Evolutionary conservation across 2,113 vertebrate species (phyloP), one percentile per base, ranked within the genome.

Genomic region (Pygoscelis antarcticus): DNA sequence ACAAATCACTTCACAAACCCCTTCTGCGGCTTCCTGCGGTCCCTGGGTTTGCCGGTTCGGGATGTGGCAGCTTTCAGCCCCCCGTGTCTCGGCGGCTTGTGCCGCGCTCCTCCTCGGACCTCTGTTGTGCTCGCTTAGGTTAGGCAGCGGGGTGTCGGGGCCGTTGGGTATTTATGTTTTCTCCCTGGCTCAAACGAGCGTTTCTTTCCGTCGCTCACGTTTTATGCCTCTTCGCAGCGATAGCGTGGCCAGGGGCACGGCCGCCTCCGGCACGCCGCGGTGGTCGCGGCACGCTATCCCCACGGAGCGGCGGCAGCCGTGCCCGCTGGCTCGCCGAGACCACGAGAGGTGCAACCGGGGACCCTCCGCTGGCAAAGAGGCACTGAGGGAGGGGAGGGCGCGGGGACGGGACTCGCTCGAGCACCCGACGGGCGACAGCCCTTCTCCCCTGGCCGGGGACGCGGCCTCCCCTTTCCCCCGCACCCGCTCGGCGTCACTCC

Each of bases 1-100:
- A 97, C 95, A 96, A 92, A 97, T 97, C 92, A 88, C 89, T 97
- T 95, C 70, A 62, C 91, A 94, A 95, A 94, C 85, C 84, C 76
- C 71, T 81, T 85, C 68, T 51, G 65, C 23, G 23, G 78, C 83
- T 13, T 32, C 65, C 57, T 11, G 34, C 5, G 6, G 46, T 10
- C 40, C 51, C 55, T 2, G 44, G 47, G 5, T 65, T 26, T 54
- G n/a, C 75, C 5, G 38, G 20, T 22, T 38, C 11, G 78, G 58
- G 85, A 16, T 5, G 57, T 22, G 46, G 49, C 75, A 40, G 13
- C 72, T 61, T 38, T 7, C 36, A 8, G 8, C 27, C 46, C 46
- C 8, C 11, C 2, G 8, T 11, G 26, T 7, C 32, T 27, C 1
- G 5, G 49, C 2, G 15, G 58, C 69, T 52, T 27, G 30, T 74